Percentiles rank a stretch among this genome's conserved stretches.
Evolutionary conservation across 2,888 invertebrate species (phyloP).

Genomic region (Mayetiola destructor): DNA sequence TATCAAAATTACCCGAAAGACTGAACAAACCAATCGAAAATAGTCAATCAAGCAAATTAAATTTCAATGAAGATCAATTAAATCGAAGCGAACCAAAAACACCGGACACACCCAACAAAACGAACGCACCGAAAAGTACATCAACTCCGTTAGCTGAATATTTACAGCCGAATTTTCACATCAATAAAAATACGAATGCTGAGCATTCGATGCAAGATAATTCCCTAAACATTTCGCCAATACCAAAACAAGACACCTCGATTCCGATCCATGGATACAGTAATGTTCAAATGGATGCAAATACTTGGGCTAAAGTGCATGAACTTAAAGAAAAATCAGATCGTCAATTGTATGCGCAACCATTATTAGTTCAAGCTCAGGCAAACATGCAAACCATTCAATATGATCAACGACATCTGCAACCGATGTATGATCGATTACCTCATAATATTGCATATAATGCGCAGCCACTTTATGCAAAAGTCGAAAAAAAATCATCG

Average conservation of each 20-base stretch:
- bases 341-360: slow-evolving; percentile 28
- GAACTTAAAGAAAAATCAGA: slow-evolving; percentile 32
- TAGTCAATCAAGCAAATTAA: slow-evolving; percentile 13
- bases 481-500: slow-evolving; percentile 4
- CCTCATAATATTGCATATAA: slow-evolving; percentile 14
- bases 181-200: background rate
- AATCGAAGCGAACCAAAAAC: slow-evolving; percentile 17
- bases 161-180: slow-evolving; percentile 4
- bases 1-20: slow-evolving; percentile 19
- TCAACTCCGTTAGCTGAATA: slow-evolving; percentile 24
- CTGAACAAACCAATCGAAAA: slow-evolving; percentile 22
- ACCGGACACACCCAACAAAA: slow-evolving; percentile 22
- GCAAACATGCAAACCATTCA: slow-evolving; percentile 5
- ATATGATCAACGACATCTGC: background rate
- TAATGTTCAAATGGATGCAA: slow-evolving; percentile 22
- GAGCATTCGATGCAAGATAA: slow-evolving; percentile 6
- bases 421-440: background rate
- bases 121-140: slow-evolving; percentile 23
- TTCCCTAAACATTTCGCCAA: background rate
- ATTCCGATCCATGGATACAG: slow-evolving; percentile 14
- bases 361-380: slow-evolving; percentile 6
- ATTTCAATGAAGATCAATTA: slow-evolving; percentile 18
- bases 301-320: slow-evolving; percentile 30
- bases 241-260: background rate
- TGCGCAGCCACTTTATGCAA: slow-evolving; percentile 1